These are phyloP conservation scores for Hemiprocne comata DNA, from an alignment of 2,113 vertebrate genomes.

Conservation along the genomic window DNA sequence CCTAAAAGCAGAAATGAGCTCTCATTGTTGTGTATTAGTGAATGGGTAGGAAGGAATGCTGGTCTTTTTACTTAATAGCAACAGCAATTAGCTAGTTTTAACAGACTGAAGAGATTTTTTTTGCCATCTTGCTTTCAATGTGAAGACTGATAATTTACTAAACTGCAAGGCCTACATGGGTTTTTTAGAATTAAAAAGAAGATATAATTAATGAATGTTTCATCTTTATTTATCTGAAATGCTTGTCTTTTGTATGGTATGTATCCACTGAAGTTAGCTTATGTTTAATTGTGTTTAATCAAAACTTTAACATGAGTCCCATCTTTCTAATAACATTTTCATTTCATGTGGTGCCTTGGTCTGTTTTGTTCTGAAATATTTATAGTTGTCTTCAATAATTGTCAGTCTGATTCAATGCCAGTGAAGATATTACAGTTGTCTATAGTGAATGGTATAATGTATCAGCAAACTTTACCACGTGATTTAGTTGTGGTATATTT, in stretches of 20 bases:
- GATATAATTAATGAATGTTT: neutral
- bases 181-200: neutral
- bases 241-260: neutral
- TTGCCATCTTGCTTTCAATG: neutral
- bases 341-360: neutral
- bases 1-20: neutral
- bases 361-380: neutral
- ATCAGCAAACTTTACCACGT: neutral
- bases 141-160: neutral
- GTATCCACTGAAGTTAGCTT: neutral
- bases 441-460: neutral
- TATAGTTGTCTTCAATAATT: neutral
- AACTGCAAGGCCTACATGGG: neutral
- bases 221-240: neutral
- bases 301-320: neutral
- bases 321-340: neutral
- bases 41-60: neutral
- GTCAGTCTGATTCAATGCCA: neutral
- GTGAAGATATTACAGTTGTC: neutral
- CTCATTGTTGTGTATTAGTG: neutral
- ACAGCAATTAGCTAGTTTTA: neutral
- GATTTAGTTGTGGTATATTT: neutral
- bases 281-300: neutral
- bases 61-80: neutral
- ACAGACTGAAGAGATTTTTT: neutral